Base-by-base conservation (phyloP, 2,113 vertebrate species). In the Agapornis roseicollis region DNA sequence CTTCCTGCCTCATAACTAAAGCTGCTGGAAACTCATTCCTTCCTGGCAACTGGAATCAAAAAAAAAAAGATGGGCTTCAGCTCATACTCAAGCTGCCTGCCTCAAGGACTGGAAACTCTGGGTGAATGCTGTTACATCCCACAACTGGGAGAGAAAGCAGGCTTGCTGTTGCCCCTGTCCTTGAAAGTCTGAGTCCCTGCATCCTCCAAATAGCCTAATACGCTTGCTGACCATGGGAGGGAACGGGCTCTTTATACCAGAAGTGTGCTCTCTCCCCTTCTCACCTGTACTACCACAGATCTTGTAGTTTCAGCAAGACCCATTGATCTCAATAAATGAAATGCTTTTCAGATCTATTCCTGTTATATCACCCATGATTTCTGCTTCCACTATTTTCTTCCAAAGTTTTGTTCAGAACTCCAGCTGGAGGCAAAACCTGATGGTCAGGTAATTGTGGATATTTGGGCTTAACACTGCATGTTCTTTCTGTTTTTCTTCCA, bases 401-500 rank as follows among this genome's bases (percentile, higher is more conserved):
- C 24, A 7, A 70, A 61, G 16, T 84, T 94, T 88, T 86, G 19
- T 80, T 88, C 42, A 49, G 50, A 74, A 29, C 24, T 83, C 19
- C 66, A 53, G 29, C 77, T 80, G 52, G 55, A 78, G 46, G 74
- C 68, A 86, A 93, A 91, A 91, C 44, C 46, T 50, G 28, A n/a
- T 9, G 4, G 28, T 53, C 0, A 0, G 44, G 27, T 74, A 70
- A 56, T 60, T 88, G 80, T 84, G 46, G 31, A n/a, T 81, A 55
- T 80, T 89, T 56, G 52, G 22, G 28, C 65, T 85, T 81, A 79
- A 64, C 27, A 39, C 14, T 49, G 20, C 29, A 6, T 55, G 33
- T 84, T 95, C 35, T 56, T 89, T 60, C 27, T 69, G 52, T 31
- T 69, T 55, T 95, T 83, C 68, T 80, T 95, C 73, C 72, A 87